Conservation (phyloP, 2,797 vertebrate species). For the Valencia hispanica region DNA sequence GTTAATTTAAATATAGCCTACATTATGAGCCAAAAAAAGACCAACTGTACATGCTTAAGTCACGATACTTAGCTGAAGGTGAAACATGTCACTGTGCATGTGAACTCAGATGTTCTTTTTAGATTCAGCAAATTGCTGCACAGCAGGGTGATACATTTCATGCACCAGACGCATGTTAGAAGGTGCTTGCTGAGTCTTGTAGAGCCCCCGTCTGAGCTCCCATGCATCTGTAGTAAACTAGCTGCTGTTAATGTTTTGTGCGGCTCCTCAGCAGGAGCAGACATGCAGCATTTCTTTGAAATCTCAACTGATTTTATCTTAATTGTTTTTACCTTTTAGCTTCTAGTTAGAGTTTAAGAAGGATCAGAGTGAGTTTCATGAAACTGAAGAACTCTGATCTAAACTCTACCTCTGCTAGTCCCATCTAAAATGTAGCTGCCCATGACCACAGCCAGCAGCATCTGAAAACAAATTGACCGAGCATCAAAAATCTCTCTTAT, state of each 20-base stretch:
- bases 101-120: background rate
- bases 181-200: constrained; percentile 11
- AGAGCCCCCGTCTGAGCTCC: constrained; percentile 15
- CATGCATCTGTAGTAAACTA: constrained; percentile 11
- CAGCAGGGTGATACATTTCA: constrained; percentile 20
- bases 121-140: background rate
- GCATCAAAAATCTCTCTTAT: constrained; percentile 48
- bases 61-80: background rate
- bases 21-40: background rate
- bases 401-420: constrained; percentile 24
- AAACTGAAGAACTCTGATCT: background rate
- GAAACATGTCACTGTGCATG: background rate
- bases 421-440: constrained; percentile 37
- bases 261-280: constrained; percentile 8
- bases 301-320: constrained; percentile 6
- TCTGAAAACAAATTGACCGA: constrained; percentile 50
- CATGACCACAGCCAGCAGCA: constrained; percentile 30
- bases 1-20: background rate
- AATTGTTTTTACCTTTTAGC: constrained; percentile 11
- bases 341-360: constrained; percentile 1
- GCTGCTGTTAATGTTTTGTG: background rate
- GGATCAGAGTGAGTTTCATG: constrained; percentile 2
- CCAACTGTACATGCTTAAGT: background rate
- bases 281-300: background rate
- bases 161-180: constrained; percentile 12